A percentile compares a stretch with the other conserved stretches of the same genome.
Conservation (phyloP, 2,888 invertebrate genomes). For the Meta bourneti region DNA sequence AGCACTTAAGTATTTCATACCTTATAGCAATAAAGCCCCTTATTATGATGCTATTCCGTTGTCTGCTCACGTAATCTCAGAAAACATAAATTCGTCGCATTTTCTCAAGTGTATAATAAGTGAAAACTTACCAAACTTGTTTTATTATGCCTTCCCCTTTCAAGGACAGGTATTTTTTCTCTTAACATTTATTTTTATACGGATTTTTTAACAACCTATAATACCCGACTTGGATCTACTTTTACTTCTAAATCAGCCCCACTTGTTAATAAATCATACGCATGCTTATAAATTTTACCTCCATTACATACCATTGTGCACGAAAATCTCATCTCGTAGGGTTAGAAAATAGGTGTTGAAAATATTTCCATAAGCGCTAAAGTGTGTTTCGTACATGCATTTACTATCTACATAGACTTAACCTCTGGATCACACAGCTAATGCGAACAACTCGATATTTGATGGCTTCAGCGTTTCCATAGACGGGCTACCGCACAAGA, state of each 20-base stretch:
- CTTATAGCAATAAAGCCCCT: conserved; percentile 50
- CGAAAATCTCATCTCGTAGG: conserved; percentile 55
- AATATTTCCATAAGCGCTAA: conserved; percentile 72
- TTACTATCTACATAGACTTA: conserved; percentile 73
- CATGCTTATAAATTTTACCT: conserved; percentile 54
- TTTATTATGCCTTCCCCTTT: conserved; percentile 73
- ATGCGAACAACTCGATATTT: conserved; percentile 37
- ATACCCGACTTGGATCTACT: conserved; percentile 61
- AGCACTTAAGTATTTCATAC: conserved; percentile 39
- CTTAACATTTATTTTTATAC: conserved; percentile 47
- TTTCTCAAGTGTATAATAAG: conserved; percentile 73
- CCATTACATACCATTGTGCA: conserved; percentile 61
- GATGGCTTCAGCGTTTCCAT: conserved; percentile 32
- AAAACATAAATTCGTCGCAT: conserved; percentile 75
- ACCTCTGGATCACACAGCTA: conserved; percentile 56
- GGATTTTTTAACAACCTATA: conserved; percentile 67
- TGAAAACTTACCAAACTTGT: conserved; percentile 76
- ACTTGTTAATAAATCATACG: conserved; percentile 66
- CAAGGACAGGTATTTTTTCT: conserved; percentile 69
- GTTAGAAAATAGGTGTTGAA: conserved; percentile 71
- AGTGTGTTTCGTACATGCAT: conserved; percentile 53
- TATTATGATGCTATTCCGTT: conserved; percentile 69
- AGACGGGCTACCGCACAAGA: conserved; percentile 24
- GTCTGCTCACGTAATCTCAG: conserved; percentile 71
- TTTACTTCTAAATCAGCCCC: conserved; percentile 61